Evolutionary conservation across 2,888 invertebrate species (phyloP), one percentile per base, ranked within the genome.

Genomic region (Leptopilina syphax): DNA sequence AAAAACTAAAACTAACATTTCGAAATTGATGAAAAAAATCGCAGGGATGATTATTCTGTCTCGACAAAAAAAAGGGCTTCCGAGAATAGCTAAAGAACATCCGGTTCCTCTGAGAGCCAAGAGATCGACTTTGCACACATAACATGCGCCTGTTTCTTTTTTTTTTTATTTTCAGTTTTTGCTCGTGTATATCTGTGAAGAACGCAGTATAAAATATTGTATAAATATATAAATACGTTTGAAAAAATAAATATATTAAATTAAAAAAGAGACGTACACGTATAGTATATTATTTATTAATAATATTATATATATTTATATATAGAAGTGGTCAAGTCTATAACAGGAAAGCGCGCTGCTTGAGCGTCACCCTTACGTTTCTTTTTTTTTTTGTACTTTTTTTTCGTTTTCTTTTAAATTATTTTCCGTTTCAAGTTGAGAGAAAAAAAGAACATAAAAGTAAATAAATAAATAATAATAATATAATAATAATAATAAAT

Each of bases 231-330:
- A 91, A 91, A 91, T 91, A 91, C 88, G 90, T 87, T 91, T 91
- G 90, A 89, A 91, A 91, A 91, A 91, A 91, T 91, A 91, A 91
- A 91, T 91, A 91, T 91, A 90, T 91, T 91, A 91, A 91, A 91
- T 91, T 90, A 91, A 90, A 90, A 90, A 90, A 88, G 88, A 89
- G 88, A 89, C 89, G 85, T 90, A 91, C 88, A 90, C 87, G 86
- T 90, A 90, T 87, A 86, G 87, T 87, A 89, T 88, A 90, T 89
- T 88, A 88, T 88, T 89, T 84, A 87, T 87, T 85, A 87, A 85
- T 86, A 87, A 87, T 88, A 87, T 88, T 87, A 86, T 84, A 86
- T 87, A 80, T 83, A 83, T 82, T 80, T 84, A 83, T 82, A 80
- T 77, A 60, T 83, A 82, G 83, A 81, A 84, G 84, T 86, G 85